phyloP scores from a whole-genome alignment of 2,797 vertebrate genomes.

The Sebastes glaucus region DNA sequence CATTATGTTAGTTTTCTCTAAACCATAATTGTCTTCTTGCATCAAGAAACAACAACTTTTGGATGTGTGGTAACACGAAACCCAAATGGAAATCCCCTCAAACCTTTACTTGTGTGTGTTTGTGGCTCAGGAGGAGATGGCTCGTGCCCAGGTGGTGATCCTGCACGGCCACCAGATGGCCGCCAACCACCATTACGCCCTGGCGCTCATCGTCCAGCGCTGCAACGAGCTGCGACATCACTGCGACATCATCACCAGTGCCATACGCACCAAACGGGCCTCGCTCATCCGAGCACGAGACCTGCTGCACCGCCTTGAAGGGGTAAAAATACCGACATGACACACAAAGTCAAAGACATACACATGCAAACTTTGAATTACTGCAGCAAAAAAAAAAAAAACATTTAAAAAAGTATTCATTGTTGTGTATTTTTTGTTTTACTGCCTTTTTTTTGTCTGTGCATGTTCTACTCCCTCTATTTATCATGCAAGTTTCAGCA shows the following conservation, averaged over 20 bases:
- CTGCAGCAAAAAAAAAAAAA: no score
- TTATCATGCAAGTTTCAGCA: not conserved
- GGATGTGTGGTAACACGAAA: not conserved
- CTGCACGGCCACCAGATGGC: constrained; percentile 93
- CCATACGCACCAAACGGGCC: constrained; percentile 84
- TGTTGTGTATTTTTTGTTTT: not conserved
- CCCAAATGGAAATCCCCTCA: not conserved
- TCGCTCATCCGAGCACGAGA: constrained; percentile 85
- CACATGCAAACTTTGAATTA: not conserved
- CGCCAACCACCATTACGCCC: constrained; percentile 93
- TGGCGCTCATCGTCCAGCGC: constrained; percentile 93
- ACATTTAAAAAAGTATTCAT: no score
- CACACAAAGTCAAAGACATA: not conserved
- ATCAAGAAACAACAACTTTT: not conserved
- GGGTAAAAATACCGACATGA: constrained; percentile 74
- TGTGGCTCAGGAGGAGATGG: constrained; percentile 86
- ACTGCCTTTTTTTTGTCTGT: not conserved
- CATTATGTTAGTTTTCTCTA: not conserved
- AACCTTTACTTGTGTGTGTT: not conserved
- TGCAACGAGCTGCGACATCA: constrained; percentile 93
- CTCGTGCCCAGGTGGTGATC: constrained; percentile 87
- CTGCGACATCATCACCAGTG: constrained; percentile 86
- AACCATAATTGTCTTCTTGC: not conserved
- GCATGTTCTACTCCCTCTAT: not conserved
- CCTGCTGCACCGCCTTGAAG: constrained; percentile 88